A percentile compares a stretch with the other conserved stretches of the same genome.
Conservation (phyloP, 2,888 invertebrate genomes). For the Andrena minutula region DNA sequence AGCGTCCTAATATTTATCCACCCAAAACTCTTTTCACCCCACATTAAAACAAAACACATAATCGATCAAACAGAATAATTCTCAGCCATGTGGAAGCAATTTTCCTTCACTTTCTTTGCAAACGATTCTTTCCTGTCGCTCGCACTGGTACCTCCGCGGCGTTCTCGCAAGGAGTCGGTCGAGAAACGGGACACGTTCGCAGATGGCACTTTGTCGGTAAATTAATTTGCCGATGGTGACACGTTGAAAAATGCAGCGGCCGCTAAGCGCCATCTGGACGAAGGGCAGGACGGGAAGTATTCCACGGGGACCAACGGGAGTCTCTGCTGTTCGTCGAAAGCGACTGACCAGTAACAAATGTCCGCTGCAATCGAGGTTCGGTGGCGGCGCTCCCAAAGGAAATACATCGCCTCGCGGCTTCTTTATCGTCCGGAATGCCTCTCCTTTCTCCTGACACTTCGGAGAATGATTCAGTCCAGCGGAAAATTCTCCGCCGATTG, state of each 20-base stretch:
- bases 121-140: no score
- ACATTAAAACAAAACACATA: no score
- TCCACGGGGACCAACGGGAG: conserved; percentile 27
- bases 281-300: conserved; percentile 24
- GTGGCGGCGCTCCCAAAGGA: conserved; percentile 54
- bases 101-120: no score
- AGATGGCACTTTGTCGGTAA: conserved; percentile 6
- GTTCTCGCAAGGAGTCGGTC: not conserved
- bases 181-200: conserved; percentile 19
- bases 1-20: no score
- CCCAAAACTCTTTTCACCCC: no score
- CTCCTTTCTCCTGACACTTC: conserved; percentile 39
- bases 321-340: conserved; percentile 40
- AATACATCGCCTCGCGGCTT: conserved; percentile 62
- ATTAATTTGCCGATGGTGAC: conserved; percentile 56
- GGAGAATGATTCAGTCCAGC: conserved; percentile 47
- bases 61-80: no score
- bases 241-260: conserved; percentile 37
- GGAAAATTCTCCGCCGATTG: conserved; percentile 49
- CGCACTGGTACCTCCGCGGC: no score
- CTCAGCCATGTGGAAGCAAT: no score
- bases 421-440: conserved; percentile 58
- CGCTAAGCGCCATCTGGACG: conserved; percentile 29
- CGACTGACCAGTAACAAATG: conserved; percentile 63
- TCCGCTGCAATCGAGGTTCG: conserved; percentile 52